Evolutionary conservation across 2,888 invertebrate genomes (phyloP).

Genomic region (Itoplectis maculator): DNA sequence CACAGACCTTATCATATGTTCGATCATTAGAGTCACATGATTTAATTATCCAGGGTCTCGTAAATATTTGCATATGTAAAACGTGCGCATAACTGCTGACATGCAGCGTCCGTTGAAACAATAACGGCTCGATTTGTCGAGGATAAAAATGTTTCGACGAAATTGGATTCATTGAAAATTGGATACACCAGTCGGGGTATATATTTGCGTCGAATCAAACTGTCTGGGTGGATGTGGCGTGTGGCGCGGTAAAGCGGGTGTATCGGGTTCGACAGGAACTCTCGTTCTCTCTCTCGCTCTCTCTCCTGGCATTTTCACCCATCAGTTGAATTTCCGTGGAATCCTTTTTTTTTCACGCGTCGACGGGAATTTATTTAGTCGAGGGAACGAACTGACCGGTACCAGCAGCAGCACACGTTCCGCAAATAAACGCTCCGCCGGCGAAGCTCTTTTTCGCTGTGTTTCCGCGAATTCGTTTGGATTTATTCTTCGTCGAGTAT

Average conservation of each 20-base stretch:
- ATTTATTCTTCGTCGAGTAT: not conserved
- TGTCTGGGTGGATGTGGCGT: slow-evolving; percentile 38
- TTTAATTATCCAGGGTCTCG: slow-evolving; percentile 53
- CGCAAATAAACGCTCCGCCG: slow-evolving; percentile 80
- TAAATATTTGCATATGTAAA: slow-evolving; percentile 33
- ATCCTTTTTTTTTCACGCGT: slow-evolving; percentile 52
- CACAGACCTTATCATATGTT: slow-evolving; percentile 10
- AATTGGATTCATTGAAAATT: slow-evolving; percentile 44
- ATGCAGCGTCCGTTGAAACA: slow-evolving; percentile 17
- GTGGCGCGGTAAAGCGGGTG: slow-evolving; percentile 44
- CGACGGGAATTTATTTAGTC: slow-evolving; percentile 79
- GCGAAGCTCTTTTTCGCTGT: slow-evolving; percentile 73
- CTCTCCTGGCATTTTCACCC: slow-evolving; percentile 85
- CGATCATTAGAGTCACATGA: slow-evolving; percentile 48
- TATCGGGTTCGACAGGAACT: slow-evolving; percentile 52
- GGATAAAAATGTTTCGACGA: slow-evolving; percentile 43
- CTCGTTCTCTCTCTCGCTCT: slow-evolving; percentile 86
- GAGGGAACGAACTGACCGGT: slow-evolving; percentile 63
- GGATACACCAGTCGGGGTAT: slow-evolving; percentile 35
- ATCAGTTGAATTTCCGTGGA: slow-evolving; percentile 49
- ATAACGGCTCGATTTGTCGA: slow-evolving; percentile 37
- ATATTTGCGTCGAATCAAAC: slow-evolving; percentile 55
- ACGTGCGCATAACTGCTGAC: not conserved
- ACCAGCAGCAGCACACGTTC: slow-evolving; percentile 74
- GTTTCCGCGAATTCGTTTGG: slow-evolving; percentile 3